A percentile compares a stretch with the other conserved stretches of the same genome.
Conservation (phyloP, 2,888 invertebrate species). For the Aethes cnicana region DNA sequence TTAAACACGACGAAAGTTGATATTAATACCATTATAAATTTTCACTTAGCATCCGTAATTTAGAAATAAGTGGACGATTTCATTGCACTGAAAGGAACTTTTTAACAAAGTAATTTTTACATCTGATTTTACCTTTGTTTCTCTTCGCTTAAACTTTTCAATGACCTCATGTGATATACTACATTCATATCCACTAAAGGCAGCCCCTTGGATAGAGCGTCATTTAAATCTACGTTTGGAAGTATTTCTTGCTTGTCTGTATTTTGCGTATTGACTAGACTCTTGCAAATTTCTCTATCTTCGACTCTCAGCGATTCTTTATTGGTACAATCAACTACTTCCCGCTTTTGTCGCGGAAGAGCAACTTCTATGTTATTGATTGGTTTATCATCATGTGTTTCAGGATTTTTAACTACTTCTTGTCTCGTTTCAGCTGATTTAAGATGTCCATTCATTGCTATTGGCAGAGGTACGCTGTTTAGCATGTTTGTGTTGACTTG, state of each 20-base stretch:
- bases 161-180: conserved; percentile 59
- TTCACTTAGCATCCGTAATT: not conserved
- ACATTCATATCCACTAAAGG: conserved; percentile 46
- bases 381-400: conserved; percentile 26
- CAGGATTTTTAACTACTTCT: conserved; percentile 21
- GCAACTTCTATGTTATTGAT: conserved; percentile 31
- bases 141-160: conserved; percentile 58
- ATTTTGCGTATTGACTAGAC: conserved; percentile 38
- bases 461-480: conserved; percentile 54
- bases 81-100: conserved; percentile 6
- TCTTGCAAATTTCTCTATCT: conserved; percentile 60
- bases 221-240: conserved; percentile 51
- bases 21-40: not conserved
- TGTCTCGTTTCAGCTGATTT: conserved; percentile 24
- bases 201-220: conserved; percentile 49
- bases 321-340: conserved; percentile 62
- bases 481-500: conserved; percentile 34
- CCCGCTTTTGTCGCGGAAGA: conserved; percentile 56
- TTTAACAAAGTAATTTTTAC: not conserved
- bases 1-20: not conserved
- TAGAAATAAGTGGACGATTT: conserved; percentile 1
- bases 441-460: conserved; percentile 48
- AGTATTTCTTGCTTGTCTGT: conserved; percentile 41
- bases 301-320: conserved; percentile 48
- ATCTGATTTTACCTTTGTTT: conserved; percentile 41